Base-by-base conservation (phyloP, 2,888 invertebrate species). In the Caenorhabditis sulstoni region DNA sequence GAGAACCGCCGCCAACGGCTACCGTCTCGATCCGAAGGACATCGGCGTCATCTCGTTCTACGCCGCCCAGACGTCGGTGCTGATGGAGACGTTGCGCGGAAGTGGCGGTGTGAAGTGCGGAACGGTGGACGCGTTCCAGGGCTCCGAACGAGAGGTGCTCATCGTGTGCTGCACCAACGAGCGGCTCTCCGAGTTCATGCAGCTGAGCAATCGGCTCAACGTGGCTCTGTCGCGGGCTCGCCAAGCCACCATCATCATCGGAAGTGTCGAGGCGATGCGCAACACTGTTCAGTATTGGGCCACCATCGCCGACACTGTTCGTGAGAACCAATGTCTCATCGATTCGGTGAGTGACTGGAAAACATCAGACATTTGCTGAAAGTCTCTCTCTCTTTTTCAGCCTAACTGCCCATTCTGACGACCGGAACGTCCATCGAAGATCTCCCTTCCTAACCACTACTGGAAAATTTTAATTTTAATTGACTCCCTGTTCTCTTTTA, bases 31-130 rank as follows among this genome's bases (percentile, higher is more conserved):
- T 5, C 14, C 55, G 8, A 2, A 16, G 4, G 61, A 62, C 16
- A 53, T 70, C 16, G 70, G 70, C 20, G 70, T 70, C 44, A 70
- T 70, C 22, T 70, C 70, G 5, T 70, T 70, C 39, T 70, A 70
- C 47, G 18, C 22, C 11, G 70, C 62, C 7, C 70, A 70, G 16
- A 62, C 53, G 9, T 61, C 70, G 8, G 18, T 55, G 20, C 62
- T 70, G 9, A 62, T 47, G 2, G 70, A 62, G 14, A 23, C 44
- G 37, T 16, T 70, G 14, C 12, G 62, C 16, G 39, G 47, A 14
- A 62, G 37, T 18, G 29, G 29, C 29, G 47, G 62, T 2, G 70
- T 70, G 22, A 70, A 61, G 70, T 61, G 61, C 29, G 70, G 70
- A 4, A 70, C 70, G 11, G 62, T 70, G 9, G 70, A 70, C 47